Conservation (phyloP, 2,113 vertebrate genomes). For the Corythornis vintsioides region DNA sequence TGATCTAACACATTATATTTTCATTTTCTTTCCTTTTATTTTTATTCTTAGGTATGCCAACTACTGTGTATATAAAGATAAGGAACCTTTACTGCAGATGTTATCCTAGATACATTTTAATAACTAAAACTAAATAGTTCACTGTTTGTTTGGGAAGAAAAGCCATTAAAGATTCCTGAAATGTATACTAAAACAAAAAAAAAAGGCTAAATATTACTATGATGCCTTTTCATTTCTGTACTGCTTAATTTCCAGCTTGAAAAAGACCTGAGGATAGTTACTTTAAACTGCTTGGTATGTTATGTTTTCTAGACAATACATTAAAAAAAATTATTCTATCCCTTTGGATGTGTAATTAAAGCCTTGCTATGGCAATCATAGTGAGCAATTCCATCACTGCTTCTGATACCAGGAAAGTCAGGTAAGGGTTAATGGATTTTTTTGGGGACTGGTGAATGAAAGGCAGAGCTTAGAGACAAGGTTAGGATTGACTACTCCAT, state of each 20-base stretch:
- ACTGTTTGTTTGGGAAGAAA: neutral
- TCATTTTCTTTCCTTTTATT: too few species aligned
- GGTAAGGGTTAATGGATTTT: neutral
- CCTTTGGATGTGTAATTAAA: neutral
- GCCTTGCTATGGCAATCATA: neutral
- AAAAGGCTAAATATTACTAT: neutral
- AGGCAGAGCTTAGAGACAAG: neutral
- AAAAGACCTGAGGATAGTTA: neutral
- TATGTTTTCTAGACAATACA: neutral
- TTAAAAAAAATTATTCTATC: neutral
- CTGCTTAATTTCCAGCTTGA: neutral
- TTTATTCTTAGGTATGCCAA: neutral
- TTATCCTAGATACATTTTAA: neutral
- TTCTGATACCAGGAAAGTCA: neutral
- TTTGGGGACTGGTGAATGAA: neutral
- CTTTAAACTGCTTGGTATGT: neutral
- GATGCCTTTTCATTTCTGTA: neutral
- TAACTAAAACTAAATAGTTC: neutral
- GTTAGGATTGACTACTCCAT: neutral
- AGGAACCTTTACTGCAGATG: neutral
- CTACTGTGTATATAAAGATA: neutral
- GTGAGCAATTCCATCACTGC: neutral
- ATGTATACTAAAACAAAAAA: neutral
- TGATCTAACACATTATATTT: neutral
- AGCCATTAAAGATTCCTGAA: neutral